These are phyloP conservation scores for Pseudorhombus dupliciocellatus DNA, from an alignment of 2,113 vertebrate genomes.

Conservation along the genomic window DNA sequence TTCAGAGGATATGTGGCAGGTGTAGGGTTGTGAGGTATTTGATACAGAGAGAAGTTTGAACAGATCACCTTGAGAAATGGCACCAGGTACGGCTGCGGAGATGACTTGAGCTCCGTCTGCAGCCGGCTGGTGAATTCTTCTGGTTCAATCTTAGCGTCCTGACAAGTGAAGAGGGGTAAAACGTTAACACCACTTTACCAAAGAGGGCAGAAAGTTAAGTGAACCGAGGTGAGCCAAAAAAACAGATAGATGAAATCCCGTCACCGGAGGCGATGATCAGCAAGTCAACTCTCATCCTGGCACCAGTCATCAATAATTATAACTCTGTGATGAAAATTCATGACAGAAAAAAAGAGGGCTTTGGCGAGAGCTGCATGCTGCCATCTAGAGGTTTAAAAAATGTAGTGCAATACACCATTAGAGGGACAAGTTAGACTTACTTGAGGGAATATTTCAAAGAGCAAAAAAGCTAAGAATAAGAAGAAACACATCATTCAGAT, in stretches of 20 bases:
- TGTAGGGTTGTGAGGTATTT: neutral
- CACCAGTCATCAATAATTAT: constrained; percentile 35
- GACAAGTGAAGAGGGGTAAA: constrained; percentile 14
- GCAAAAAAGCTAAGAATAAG: neutral
- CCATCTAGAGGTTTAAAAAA: constrained; percentile 70
- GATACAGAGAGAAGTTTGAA: neutral
- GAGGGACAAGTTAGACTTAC: neutral
- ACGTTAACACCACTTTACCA: neutral
- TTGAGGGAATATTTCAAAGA: neutral
- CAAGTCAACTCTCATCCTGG: neutral
- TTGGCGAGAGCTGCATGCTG: constrained; percentile 64
- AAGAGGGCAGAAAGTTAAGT: constrained; percentile 6
- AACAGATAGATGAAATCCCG: constrained; percentile 25
- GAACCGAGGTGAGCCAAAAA: constrained; percentile 12
- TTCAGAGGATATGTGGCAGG: neutral
- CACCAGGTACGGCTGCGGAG: constrained; percentile 90
- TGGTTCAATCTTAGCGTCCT: constrained; percentile 91
- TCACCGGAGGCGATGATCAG: constrained; percentile 19
- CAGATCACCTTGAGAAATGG: constrained; percentile 88
- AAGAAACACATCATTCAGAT: neutral
- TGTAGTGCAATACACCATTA: constrained; percentile 42
- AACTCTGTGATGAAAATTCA: constrained; percentile 21
- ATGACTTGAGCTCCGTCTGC: constrained; percentile 89
- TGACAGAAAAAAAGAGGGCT: neutral
- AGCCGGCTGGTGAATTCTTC: constrained; percentile 90